Evolutionary conservation across 2,797 vertebrate species (phyloP), one percentile per base, ranked within the genome.

Genomic region (Arnoldichthys spilopterus): DNA sequence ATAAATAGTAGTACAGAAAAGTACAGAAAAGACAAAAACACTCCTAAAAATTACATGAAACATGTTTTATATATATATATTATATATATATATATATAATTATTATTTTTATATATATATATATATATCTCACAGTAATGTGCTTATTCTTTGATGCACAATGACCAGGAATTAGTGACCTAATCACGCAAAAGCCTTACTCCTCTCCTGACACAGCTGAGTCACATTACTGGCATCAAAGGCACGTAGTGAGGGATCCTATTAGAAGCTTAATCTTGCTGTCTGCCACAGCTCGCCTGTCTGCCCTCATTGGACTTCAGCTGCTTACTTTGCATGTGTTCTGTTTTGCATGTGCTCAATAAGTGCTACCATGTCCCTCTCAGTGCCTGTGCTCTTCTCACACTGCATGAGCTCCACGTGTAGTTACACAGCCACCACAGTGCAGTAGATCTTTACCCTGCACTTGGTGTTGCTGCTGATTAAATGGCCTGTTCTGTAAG

Each of bases 231-330:
- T 54, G 69, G 22, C 22, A 37, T 62, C 6, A 77, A 56, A 74
- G 63, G 53, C 72, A 67, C 61, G 40, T 40, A 59, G 75, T 22
- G 45, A 51, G n/a, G 49, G 37, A 74, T 81, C 74, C 76, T 26
- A 49, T 81, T 82, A 73, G 22, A 66, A 77, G 69, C 66, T 77
- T 62, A 79, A 82, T 34, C 13, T 59, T 54, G 20, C 34, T 70
- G 61, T 82, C 72, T 71, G 40, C 53, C 9, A 15, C 79, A 58
- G 58, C 20, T 49, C 45, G 16, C 26, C 43, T 73, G 54, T 67
- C 34, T 79, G 62, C 37, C 22, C 13, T 30, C 18, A 8, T 37
- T 28, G 13, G 40, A 43, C 43, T 43, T 74, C 15, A 8, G 20
- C 51, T 22, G 16, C 47, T 45, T 72, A 34, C 20, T 45, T 47